phyloP scores from a whole-genome alignment of 2,113 vertebrate species.

The Pteronura brasiliensis region DNA sequence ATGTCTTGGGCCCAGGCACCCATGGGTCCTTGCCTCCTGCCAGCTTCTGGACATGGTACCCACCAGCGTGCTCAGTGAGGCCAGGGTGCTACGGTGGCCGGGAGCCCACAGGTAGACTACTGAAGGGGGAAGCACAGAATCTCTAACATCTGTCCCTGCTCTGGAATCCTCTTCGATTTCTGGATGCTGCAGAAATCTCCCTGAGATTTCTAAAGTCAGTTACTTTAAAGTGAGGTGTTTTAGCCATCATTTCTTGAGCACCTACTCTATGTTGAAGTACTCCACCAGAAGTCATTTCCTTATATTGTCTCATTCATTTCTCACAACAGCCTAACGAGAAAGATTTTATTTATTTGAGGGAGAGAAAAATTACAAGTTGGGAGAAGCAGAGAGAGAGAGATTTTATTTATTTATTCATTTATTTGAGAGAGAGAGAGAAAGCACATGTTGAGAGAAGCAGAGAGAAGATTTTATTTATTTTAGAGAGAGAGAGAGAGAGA shows the following conservation, averaged over 20 bases:
- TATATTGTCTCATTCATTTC: background rate
- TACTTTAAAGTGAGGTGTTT: slow-evolving; percentile 22
- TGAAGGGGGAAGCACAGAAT: background rate
- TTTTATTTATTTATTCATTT: too few species aligned
- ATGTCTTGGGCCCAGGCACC: background rate
- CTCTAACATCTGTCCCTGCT: background rate
- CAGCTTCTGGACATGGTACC: background rate
- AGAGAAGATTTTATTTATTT: background rate
- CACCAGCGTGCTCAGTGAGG: background rate
- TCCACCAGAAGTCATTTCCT: background rate
- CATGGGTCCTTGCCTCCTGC: background rate
- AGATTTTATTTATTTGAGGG: background rate
- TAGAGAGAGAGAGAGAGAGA: background rate
- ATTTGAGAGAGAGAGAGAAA: background rate
- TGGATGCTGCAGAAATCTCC: background rate
- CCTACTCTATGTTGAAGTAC: background rate
- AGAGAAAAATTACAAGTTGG: background rate
- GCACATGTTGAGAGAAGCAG: background rate
- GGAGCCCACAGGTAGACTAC: background rate
- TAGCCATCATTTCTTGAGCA: background rate
- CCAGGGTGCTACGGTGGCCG: background rate
- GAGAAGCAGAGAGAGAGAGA: background rate
- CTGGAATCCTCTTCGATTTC: slow-evolving; percentile 5
- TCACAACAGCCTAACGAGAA: background rate
- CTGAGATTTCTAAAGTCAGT: background rate